Conservation (phyloP, 1,140 invertebrate species). For the Pinna nobilis region DNA sequence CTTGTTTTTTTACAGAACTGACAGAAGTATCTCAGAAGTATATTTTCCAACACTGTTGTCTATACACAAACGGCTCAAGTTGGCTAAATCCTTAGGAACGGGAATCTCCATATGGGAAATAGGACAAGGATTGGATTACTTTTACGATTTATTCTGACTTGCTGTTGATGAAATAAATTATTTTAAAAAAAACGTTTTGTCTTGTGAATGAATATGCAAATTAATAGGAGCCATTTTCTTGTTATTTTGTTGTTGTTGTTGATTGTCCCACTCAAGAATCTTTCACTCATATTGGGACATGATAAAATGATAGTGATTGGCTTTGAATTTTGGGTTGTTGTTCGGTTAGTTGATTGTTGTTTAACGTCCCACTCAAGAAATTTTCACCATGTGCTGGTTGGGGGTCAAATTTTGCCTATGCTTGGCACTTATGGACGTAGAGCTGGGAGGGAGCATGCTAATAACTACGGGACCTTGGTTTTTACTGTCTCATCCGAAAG, state of each 20-base stretch:
- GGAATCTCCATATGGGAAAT: conserved; percentile 96
- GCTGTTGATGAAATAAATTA: background rate
- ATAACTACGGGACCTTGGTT: too few relatives aligned
- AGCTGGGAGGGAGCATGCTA: too few relatives aligned
- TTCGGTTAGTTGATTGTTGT: too few relatives aligned
- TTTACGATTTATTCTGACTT: conserved; percentile 90
- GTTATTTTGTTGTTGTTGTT: background rate
- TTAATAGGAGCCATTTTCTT: too few relatives aligned
- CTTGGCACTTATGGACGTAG: too few relatives aligned
- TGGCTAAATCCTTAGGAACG: conserved; percentile 86
- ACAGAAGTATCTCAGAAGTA: conserved; percentile 82
- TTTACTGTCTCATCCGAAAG: too few relatives aligned
- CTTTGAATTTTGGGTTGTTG: too few relatives aligned
- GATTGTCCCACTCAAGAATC: background rate
- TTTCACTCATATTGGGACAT: too few relatives aligned
- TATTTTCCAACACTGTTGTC: conserved; percentile 94
- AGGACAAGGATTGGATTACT: conserved; percentile 95
- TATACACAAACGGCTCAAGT: conserved; percentile 85
- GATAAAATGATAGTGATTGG: too few relatives aligned
- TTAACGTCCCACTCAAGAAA: background rate
- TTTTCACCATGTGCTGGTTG: too few relatives aligned
- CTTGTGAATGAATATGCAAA: background rate
- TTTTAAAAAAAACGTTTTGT: background rate
- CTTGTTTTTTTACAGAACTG: conserved; percentile 76
- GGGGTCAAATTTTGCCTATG: too few relatives aligned